These are phyloP conservation scores for Drosophila mimetica DNA, from an alignment of 2,888 invertebrate species.

Conservation along the genomic window DNA sequence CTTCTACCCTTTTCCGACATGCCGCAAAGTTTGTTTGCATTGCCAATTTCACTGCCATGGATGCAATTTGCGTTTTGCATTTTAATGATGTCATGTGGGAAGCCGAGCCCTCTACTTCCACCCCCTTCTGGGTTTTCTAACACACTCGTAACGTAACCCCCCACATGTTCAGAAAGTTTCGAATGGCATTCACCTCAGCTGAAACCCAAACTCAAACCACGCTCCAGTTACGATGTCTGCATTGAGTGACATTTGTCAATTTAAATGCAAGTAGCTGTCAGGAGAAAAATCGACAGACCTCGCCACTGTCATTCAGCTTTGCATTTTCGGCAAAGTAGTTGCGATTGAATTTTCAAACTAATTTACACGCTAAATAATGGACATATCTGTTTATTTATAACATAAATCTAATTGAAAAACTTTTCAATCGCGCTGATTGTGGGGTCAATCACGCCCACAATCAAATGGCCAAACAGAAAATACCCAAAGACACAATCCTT, in stretches of 20 bases:
- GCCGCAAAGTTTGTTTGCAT: conserved; percentile 32
- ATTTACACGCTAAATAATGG: conserved; percentile 14
- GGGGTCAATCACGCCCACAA: conserved; percentile 12
- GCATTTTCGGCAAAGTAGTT: conserved; percentile 42
- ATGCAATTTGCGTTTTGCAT: conserved; percentile 55
- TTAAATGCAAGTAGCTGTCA: conserved; percentile 52
- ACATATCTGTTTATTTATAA: background rate
- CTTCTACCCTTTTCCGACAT: conserved; percentile 7
- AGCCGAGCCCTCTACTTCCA: background rate
- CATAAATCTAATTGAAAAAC: conserved; percentile 66
- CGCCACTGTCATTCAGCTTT: conserved; percentile 30
- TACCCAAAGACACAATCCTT: conserved; percentile 24
- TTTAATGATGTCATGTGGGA: conserved; percentile 47
- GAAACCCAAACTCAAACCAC: conserved; percentile 4
- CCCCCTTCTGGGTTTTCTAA: background rate
- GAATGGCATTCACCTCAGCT: conserved; percentile 31
- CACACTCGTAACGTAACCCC: too few relatives aligned
- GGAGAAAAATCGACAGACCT: conserved; percentile 15
- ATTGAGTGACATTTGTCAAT: conserved; percentile 68
- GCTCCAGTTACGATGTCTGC: conserved; percentile 23
- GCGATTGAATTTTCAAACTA: conserved; percentile 41
- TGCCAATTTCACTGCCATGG: conserved; percentile 39
- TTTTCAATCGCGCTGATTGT: conserved; percentile 25
- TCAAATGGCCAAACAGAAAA: background rate
- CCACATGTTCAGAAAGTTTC: conserved; percentile 23